Evolutionary conservation across 1,140 invertebrate species (phyloP).

Genomic region (Steinernema feltiae): DNA sequence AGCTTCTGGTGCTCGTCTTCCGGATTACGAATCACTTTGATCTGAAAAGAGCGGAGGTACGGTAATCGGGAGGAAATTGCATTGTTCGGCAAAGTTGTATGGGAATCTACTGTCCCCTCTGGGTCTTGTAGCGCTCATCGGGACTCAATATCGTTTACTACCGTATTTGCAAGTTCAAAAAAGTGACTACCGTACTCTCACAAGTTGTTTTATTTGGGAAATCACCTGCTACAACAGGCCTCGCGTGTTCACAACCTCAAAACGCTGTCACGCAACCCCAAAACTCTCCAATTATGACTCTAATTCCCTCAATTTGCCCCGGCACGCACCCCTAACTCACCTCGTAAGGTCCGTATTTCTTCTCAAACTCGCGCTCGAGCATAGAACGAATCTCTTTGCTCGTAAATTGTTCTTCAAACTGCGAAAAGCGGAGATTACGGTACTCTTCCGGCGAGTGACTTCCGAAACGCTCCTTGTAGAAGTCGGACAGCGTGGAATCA

Average conservation of each 20-base stretch:
- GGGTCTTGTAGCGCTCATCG: neutral
- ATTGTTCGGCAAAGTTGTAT: neutral
- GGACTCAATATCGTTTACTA: too few relatives aligned
- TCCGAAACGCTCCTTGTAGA: constrained; percentile 35
- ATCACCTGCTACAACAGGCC: too few relatives aligned
- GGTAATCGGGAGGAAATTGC: neutral
- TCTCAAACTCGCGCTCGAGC: constrained; percentile 25
- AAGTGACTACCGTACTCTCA: too few relatives aligned
- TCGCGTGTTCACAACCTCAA: neutral
- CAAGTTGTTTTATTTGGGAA: too few relatives aligned
- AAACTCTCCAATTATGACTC: neutral
- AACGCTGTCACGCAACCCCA: neutral
- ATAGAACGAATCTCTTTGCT: constrained; percentile 25
- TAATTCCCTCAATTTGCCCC: neutral
- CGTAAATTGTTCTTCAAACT: constrained; percentile 27
- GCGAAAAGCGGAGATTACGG: constrained; percentile 31
- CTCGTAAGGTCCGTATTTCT: constrained; percentile 28
- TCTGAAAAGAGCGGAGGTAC: constrained; percentile 17
- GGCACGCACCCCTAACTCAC: too few relatives aligned
- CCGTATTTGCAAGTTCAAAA: too few relatives aligned
- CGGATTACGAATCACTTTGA: constrained; percentile 37
- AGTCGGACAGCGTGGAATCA: neutral
- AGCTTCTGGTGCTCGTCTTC: constrained; percentile 30
- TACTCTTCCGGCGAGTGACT: constrained; percentile 40
- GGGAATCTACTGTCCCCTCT: neutral